phyloP scores from a whole-genome alignment of 1,140 invertebrate species.

The Panagrolaimus sp. region DNA sequence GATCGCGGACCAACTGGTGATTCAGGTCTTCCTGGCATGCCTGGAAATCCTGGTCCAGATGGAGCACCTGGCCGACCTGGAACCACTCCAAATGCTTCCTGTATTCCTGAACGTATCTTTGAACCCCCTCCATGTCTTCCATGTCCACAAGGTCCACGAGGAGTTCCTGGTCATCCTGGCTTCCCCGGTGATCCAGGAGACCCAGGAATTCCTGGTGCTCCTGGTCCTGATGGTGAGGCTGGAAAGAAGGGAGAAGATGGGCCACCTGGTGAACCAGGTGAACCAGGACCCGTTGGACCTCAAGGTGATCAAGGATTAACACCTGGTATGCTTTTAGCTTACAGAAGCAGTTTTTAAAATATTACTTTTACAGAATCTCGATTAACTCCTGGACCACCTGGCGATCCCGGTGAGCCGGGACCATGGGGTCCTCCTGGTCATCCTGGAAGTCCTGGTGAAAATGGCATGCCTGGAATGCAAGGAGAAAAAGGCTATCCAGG shows the following conservation, averaged over 20 bases:
- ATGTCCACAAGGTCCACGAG: slow-evolving; percentile 56
- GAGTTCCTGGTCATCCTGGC: slow-evolving; percentile 47
- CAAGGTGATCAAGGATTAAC: slow-evolving; percentile 44
- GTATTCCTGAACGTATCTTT: slow-evolving; percentile 57
- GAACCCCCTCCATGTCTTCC: slow-evolving; percentile 57
- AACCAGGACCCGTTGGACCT: slow-evolving; percentile 38
- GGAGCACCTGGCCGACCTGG: slow-evolving; percentile 55
- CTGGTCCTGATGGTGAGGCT: slow-evolving; percentile 33
- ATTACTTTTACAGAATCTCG: slow-evolving; percentile 45
- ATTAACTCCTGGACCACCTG: slow-evolving; percentile 56
- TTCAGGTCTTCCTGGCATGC: slow-evolving; percentile 53
- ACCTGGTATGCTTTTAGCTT: not conserved
- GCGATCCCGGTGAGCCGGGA: slow-evolving; percentile 52
- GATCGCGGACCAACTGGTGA: slow-evolving; percentile 55
- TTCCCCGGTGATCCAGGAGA: slow-evolving; percentile 54
- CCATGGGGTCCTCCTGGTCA: slow-evolving; percentile 56
- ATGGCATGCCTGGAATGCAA: slow-evolving; percentile 42
- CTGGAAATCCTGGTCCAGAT: slow-evolving; percentile 51
- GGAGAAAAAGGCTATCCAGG: slow-evolving; percentile 56
- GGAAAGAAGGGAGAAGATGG: slow-evolving; percentile 41
- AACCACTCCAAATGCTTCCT: slow-evolving; percentile 57
- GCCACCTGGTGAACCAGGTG: slow-evolving; percentile 28
- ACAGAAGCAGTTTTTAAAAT: too few species aligned
- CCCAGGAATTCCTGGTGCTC: slow-evolving; percentile 43
- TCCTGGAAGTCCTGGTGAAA: slow-evolving; percentile 41